phyloP scores from a whole-genome alignment of 2,113 vertebrate species.

The Pachyramphus minor region DNA sequence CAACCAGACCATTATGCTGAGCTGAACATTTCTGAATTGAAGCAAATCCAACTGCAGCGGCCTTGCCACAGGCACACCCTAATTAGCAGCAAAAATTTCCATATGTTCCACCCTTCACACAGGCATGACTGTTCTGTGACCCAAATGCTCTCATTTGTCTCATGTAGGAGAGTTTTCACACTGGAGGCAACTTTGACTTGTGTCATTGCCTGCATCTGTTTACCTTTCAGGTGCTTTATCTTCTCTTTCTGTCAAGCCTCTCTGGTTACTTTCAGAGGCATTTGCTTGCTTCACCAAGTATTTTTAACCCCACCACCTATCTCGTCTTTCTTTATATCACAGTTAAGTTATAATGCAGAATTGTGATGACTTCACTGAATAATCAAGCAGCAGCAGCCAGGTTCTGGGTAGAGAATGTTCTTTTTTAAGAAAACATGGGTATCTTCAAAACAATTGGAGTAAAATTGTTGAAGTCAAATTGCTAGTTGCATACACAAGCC shows the following conservation, averaged over 20 bases:
- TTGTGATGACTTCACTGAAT: slow-evolving; percentile 17
- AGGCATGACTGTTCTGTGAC: slow-evolving; percentile 13
- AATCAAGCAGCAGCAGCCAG: not conserved
- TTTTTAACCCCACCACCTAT: not conserved
- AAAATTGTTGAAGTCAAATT: not conserved
- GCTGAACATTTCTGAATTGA: slow-evolving; percentile 10
- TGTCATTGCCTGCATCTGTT: not conserved
- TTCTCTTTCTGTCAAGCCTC: not conserved
- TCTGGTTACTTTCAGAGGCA: slow-evolving; percentile 13
- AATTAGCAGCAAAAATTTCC: slow-evolving; percentile 42
- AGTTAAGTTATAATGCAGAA: slow-evolving; percentile 30
- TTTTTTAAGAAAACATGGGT: not conserved
- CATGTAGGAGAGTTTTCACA: not conserved
- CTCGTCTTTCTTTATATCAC: not conserved
- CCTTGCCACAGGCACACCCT: slow-evolving; percentile 21
- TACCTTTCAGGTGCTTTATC: not conserved
- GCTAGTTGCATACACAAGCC: not conserved
- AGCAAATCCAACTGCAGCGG: not conserved
- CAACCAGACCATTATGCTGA: slow-evolving; percentile 14
- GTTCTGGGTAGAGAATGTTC: not conserved
- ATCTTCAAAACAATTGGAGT: not conserved
- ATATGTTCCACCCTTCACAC: slow-evolving; percentile 28
- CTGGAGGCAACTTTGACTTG: not conserved
- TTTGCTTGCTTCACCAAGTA: not conserved
- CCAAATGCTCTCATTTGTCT: slow-evolving; percentile 20